Evolutionary conservation across 1,140 invertebrate genomes (phyloP), one percentile per base, ranked within the genome.

Genomic region (Zaprionus capensis): DNA sequence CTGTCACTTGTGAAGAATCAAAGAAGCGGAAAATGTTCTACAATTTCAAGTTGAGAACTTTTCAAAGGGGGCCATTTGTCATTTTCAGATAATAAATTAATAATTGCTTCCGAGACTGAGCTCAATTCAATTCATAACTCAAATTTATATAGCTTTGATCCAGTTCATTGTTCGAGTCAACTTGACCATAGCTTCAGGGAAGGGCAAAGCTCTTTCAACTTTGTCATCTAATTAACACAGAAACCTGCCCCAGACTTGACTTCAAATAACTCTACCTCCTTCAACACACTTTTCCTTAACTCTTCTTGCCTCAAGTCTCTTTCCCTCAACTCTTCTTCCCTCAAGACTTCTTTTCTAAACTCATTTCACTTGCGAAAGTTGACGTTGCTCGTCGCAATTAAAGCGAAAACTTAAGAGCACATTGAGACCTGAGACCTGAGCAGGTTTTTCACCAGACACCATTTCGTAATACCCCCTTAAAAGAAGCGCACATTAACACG

Each of bases 301-400:
- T 41, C 38, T n/a, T 6, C 5, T 34, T 11, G 1, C 31, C 31
- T 11, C 38, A 41, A 41, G 15, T 41, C 38, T 6, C 1, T 1
- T 31, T 31, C 0, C 28, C 7, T 31, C 26, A 28, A 28, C 26
- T 3, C 28, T 9, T 11, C 28, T 31, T 3, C 28, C 9, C 9
- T 31, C 9, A 11, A 11, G 2, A 4, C 31, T 34, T 11, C 31
- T 11, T 34, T 9, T 7, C 31, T n/a, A n/a, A 17, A 46, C 41
- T 46, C 41, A 17, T 82, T 84, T 83, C 81, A 84, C 77, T 84
- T 84, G 81, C 81, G 81, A 84, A 84, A 71, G 77, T 80, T 73
- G 57, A 55, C 31, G 31, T 34, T 34, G 9, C 61, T 61, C 58
- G 63, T 56, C 58, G 59, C 38, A 80, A 76, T 80, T 80, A 56